These are phyloP conservation scores for Bovichtus variegatus DNA, from an alignment of 2,797 vertebrate species.

Conservation along the genomic window DNA sequence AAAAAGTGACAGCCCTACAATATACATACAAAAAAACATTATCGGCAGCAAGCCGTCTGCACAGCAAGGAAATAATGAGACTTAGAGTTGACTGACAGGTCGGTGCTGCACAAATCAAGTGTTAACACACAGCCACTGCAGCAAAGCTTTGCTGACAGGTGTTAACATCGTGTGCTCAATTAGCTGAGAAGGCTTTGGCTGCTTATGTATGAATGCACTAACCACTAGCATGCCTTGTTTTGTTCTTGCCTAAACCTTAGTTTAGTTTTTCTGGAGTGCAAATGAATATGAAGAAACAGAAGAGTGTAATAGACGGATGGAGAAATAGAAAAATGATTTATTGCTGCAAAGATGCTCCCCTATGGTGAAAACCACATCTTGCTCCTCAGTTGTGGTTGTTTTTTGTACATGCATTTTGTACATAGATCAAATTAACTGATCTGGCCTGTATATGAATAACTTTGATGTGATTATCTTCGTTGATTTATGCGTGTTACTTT, in stretches of 20 bases:
- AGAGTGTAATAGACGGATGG: background rate
- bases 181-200: background rate
- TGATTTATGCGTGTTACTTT: conserved; percentile 4
- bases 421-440: background rate
- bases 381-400: background rate
- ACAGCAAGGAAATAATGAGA: background rate
- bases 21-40: background rate
- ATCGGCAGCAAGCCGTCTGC: background rate
- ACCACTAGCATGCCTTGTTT: background rate
- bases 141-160: conserved; percentile 1
- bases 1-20: background rate
- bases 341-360: background rate
- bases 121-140: conserved; percentile 7
- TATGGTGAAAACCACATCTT: background rate
- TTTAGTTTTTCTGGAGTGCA: background rate
- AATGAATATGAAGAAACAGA: background rate
- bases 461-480: background rate
- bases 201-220: conserved; percentile 6
- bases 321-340: background rate
- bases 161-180: background rate
- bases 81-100: background rate
- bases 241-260: background rate
- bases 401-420: background rate
- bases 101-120: conserved; percentile 18
- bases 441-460: background rate